phyloP scores from a whole-genome alignment of 1,140 invertebrate genomes.

The Pachypeltis micranthus region DNA sequence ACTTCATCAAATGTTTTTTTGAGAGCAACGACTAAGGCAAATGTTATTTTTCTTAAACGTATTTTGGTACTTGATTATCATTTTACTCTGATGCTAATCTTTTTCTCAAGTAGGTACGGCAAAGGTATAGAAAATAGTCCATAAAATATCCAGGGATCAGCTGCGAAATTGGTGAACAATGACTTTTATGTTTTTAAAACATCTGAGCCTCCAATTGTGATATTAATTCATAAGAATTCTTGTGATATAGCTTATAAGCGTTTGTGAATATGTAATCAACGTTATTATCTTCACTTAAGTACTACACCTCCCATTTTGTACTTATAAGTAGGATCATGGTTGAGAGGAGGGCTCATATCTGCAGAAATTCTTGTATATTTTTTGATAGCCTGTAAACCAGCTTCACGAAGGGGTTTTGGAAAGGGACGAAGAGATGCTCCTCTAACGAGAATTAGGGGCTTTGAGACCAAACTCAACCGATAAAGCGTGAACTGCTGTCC shows the following conservation, averaged over 20 bases:
- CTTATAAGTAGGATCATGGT: too few species aligned
- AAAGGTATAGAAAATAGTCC: neutral
- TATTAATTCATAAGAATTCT: neutral
- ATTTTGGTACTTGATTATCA: neutral
- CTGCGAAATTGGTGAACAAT: neutral
- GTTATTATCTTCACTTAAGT: too few species aligned
- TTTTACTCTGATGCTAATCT: neutral
- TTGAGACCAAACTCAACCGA: too few species aligned
- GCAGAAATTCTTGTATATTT: too few species aligned
- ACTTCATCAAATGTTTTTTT: too few species aligned
- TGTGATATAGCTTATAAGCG: neutral
- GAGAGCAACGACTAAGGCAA: neutral
- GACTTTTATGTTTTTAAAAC: neutral
- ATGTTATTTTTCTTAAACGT: neutral
- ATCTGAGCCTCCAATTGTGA: neutral
- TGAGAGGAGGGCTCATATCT: too few species aligned
- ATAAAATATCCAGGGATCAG: neutral
- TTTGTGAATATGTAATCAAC: conserved; percentile 2
- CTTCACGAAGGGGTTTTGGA: too few species aligned
- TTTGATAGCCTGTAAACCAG: too few species aligned
- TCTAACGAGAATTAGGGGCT: too few species aligned
- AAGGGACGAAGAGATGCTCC: too few species aligned
- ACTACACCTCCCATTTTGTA: too few species aligned
- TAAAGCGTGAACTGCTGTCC: too few species aligned
- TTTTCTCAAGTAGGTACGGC: neutral